These are phyloP conservation scores for Irena cyanogastra DNA, from an alignment of 2,113 vertebrate genomes.

Conservation along the genomic window DNA sequence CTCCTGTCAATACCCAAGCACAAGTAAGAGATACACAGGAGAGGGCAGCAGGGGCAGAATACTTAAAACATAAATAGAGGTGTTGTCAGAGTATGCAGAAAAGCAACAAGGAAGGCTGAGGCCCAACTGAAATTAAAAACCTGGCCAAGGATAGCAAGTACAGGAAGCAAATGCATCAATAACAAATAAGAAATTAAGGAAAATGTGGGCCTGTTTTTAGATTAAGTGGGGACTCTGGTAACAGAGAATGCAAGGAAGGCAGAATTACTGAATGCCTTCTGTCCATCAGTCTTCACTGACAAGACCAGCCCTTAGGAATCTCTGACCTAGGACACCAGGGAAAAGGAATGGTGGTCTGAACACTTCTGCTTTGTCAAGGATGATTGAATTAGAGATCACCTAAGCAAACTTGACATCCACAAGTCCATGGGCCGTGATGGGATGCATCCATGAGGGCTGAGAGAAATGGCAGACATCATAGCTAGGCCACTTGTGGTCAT, in stretches of 20 bases:
- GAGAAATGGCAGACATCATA: not conserved
- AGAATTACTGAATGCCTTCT: not conserved
- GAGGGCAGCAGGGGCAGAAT: not conserved
- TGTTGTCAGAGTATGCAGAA: not conserved
- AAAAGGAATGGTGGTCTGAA: not conserved
- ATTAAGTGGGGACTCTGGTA: not conserved
- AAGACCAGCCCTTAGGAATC: not conserved
- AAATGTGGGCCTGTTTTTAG: not conserved
- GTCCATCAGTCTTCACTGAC: not conserved
- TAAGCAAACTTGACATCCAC: not conserved
- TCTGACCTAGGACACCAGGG: not conserved
- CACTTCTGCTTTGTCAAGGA: rapidly evolving
- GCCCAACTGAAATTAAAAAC: not conserved
- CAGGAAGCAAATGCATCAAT: not conserved
- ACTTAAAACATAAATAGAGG: not conserved
- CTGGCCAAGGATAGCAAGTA: not conserved
- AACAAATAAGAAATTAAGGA: not conserved
- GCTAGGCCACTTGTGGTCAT: not conserved
- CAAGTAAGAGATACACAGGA: not conserved
- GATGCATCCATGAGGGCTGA: not conserved
- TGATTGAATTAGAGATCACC: not conserved
- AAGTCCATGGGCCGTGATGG: not conserved
- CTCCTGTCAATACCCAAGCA: not conserved
- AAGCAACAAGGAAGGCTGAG: not conserved
- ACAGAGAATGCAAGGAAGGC: not conserved